Evolutionary conservation across 2,888 invertebrate species (phyloP).

Genomic region (Campaea margaritaria): DNA sequence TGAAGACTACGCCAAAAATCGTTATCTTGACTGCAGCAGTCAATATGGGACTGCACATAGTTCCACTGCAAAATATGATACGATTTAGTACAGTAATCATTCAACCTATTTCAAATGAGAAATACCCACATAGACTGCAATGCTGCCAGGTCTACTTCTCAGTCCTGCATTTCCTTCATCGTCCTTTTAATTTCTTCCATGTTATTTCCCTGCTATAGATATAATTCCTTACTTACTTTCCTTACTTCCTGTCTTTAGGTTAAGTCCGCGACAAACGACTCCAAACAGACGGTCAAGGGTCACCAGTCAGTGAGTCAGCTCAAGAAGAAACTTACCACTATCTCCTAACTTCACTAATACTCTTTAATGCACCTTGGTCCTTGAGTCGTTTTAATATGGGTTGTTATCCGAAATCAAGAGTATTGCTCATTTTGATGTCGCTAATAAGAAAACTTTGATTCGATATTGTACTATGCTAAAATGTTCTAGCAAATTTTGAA

Average conservation of each 20-base stretch:
- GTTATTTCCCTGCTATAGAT: neutral
- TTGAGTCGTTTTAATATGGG: neutral
- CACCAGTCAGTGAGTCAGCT: constrained; percentile 75
- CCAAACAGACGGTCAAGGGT: constrained; percentile 66
- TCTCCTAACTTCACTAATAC: constrained; percentile 51
- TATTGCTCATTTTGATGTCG: neutral
- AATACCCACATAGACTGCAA: too few relatives aligned
- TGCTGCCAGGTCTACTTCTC: too few relatives aligned
- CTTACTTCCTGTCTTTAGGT: constrained; percentile 55
- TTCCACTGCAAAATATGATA: too few relatives aligned
- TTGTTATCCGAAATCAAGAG: neutral
- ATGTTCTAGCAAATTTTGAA: neutral
- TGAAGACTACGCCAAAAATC: too few relatives aligned
- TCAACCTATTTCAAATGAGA: too few relatives aligned
- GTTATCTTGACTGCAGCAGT: too few relatives aligned
- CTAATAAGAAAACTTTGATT: neutral
- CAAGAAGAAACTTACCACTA: constrained; percentile 70
- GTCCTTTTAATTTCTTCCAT: neutral
- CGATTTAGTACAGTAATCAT: too few relatives aligned
- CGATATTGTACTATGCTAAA: neutral
- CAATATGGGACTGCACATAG: too few relatives aligned
- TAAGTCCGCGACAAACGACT: constrained; percentile 80
- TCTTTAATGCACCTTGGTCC: constrained; percentile 4
- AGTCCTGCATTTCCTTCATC: too few relatives aligned
- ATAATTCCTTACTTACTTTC: neutral